phyloP scores from a whole-genome alignment of 2,113 vertebrate species.

The Aspidoscelis tigris region DNA sequence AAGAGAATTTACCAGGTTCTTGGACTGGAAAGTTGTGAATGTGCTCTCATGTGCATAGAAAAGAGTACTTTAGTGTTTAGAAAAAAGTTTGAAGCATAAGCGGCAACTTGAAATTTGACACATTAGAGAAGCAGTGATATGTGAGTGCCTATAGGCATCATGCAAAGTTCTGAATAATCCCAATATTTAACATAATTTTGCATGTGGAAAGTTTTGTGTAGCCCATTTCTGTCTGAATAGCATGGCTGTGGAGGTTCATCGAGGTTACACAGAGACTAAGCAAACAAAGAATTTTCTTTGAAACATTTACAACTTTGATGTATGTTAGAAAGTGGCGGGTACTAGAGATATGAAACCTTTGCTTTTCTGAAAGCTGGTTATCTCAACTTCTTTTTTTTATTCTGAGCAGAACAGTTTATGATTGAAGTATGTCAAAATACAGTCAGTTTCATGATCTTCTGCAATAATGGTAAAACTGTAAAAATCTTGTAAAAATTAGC shows the following conservation, averaged over 20 bases:
- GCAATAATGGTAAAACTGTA: no score
- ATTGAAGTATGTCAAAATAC: background rate
- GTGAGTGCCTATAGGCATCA: background rate
- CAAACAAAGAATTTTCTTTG: background rate
- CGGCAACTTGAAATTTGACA: background rate
- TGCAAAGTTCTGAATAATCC: constrained; percentile 4
- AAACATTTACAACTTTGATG: background rate
- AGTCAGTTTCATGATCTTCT: background rate
- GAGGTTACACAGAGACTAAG: background rate
- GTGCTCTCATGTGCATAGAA: background rate
- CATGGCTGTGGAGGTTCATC: background rate
- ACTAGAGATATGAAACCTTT: background rate
- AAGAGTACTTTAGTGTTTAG: no score
- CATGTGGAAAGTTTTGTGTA: constrained; percentile 2
- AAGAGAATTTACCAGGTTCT: background rate
- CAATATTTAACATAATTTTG: background rate
- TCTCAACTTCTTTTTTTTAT: background rate
- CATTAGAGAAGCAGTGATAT: background rate
- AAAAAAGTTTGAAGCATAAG: background rate
- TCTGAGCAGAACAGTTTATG: background rate
- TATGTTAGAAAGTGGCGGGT: background rate
- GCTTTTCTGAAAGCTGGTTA: background rate
- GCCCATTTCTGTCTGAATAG: background rate
- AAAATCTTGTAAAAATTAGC: background rate
- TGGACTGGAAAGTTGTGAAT: background rate